A percentile compares a stretch with the other conserved stretches of the same genome.
Evolutionary conservation across 2,888 invertebrate genomes (phyloP).

Genomic region (Eledone cirrhosa): DNA sequence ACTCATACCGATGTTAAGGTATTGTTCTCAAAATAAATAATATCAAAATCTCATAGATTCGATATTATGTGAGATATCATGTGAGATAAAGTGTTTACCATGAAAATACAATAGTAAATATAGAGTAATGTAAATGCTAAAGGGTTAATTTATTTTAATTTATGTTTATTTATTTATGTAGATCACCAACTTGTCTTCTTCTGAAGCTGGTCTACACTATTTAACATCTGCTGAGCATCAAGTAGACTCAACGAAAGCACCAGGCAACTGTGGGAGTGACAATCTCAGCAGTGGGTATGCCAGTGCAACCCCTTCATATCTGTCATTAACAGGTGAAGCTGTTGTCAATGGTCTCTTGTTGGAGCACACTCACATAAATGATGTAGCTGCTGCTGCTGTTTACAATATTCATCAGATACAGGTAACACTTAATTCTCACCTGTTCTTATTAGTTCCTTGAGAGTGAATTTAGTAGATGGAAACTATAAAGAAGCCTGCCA

Average conservation of each 20-base stretch:
- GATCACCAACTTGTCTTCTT: neutral
- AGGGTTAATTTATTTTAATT: too few species aligned
- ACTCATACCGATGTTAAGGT: too few species aligned
- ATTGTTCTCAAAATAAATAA: too few species aligned
- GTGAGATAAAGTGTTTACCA: too few species aligned
- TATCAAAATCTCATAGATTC: too few species aligned
- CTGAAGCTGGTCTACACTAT: constrained; percentile 10
- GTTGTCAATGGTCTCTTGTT: constrained; percentile 3
- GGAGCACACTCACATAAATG: constrained; percentile 12
- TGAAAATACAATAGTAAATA: too few species aligned
- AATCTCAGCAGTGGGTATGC: too few species aligned
- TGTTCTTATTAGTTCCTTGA: too few species aligned
- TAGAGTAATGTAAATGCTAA: too few species aligned
- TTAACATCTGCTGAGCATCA: constrained; percentile 3
- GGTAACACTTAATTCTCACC: neutral
- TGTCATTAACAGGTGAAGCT: constrained; percentile 1
- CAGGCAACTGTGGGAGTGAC: neutral
- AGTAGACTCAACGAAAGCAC: neutral
- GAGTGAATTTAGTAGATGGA: too few species aligned
- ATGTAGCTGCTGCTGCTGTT: constrained; percentile 18
- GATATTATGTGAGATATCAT: too few species aligned
- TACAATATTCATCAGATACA: constrained; percentile 9
- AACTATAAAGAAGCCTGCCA: too few species aligned
- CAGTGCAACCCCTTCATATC: neutral
- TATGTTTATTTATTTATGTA: neutral